A percentile compares a stretch with the other conserved stretches of the same genome.
phyloP scores from a whole-genome alignment of 1,140 invertebrate genomes.

The Limonius californicus region DNA sequence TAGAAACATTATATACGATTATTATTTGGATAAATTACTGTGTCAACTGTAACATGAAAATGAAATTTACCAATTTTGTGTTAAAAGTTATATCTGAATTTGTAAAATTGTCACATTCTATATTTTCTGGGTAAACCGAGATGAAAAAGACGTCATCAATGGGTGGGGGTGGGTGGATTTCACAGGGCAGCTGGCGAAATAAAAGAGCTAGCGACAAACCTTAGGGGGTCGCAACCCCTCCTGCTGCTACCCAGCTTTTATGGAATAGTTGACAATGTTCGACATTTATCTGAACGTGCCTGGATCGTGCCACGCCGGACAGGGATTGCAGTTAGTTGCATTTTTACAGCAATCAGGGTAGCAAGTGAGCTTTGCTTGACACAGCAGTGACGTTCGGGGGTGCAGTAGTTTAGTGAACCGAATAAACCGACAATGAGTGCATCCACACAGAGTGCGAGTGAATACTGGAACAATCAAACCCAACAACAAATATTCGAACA shows the following conservation, averaged over 20 bases:
- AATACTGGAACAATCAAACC: slow-evolving; percentile 27
- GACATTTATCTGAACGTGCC: slow-evolving; percentile 43
- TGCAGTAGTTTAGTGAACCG: too few species aligned
- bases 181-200: slow-evolving; percentile 45
- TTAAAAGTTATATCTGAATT: too few species aligned
- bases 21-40: too few species aligned
- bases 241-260: slow-evolving; percentile 30
- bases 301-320: slow-evolving; percentile 32
- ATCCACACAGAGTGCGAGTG: slow-evolving; percentile 26
- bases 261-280: slow-evolving; percentile 45
- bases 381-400: too few species aligned
- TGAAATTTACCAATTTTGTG: too few species aligned
- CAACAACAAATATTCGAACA: slow-evolving; percentile 11
- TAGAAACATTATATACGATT: too few species aligned
- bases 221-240: slow-evolving; percentile 43
- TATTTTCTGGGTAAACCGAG: slow-evolving; percentile 25
- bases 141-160: slow-evolving; percentile 41
- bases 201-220: slow-evolving; percentile 45
- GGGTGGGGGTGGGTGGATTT: slow-evolving; percentile 43
- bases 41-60: too few species aligned
- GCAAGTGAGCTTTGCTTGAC: background rate
- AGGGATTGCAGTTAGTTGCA: slow-evolving; percentile 11
- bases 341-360: background rate
- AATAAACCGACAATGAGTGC: slow-evolving; percentile 29
- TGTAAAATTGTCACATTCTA: slow-evolving; percentile 1